These are phyloP conservation scores for Aelia acuminata DNA, from an alignment of 2,888 invertebrate species.

Conservation along the genomic window DNA sequence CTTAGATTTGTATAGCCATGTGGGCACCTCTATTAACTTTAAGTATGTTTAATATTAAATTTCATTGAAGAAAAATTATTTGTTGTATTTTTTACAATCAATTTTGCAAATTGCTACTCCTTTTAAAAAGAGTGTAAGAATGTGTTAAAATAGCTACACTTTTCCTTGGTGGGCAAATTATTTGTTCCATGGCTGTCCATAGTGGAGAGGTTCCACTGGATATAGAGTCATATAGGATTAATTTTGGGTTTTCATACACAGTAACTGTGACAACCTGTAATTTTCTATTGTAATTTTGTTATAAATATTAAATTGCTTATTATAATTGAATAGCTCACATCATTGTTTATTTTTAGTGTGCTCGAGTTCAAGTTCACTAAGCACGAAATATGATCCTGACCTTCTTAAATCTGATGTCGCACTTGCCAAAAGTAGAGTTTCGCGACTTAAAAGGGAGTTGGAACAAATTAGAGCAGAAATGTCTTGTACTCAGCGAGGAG, in stretches of 20 bases:
- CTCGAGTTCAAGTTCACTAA: conserved; percentile 88
- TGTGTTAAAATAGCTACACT: too few relatives aligned
- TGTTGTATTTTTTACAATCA: too few relatives aligned
- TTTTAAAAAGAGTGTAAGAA: too few relatives aligned
- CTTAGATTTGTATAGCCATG: too few relatives aligned
- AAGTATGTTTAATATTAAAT: too few relatives aligned
- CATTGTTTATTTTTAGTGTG: conserved; percentile 77
- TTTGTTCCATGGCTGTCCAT: too few relatives aligned
- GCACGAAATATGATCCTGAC: conserved; percentile 95
- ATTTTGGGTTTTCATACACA: background rate
- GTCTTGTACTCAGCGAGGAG: conserved; percentile 91
- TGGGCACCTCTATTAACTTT: too few relatives aligned
- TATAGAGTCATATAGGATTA: too few relatives aligned
- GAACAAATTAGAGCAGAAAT: conserved; percentile 93
- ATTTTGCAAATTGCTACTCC: too few relatives aligned
- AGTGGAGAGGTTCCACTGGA: too few relatives aligned
- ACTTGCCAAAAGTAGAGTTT: conserved; percentile 89
- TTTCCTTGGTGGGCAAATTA: too few relatives aligned
- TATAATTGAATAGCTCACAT: conserved; percentile 61
- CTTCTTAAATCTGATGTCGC: conserved; percentile 92
- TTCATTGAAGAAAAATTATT: too few relatives aligned
- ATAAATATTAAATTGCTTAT: conserved; percentile 57
- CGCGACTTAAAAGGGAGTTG: conserved; percentile 89
- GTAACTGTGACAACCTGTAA: background rate
- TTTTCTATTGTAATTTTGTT: background rate